A percentile compares a stretch with the other conserved stretches of the same genome.
These are phyloP conservation scores for Peribatodes rhomboidaria DNA, from an alignment of 2,888 invertebrate species.

Conservation along the genomic window DNA sequence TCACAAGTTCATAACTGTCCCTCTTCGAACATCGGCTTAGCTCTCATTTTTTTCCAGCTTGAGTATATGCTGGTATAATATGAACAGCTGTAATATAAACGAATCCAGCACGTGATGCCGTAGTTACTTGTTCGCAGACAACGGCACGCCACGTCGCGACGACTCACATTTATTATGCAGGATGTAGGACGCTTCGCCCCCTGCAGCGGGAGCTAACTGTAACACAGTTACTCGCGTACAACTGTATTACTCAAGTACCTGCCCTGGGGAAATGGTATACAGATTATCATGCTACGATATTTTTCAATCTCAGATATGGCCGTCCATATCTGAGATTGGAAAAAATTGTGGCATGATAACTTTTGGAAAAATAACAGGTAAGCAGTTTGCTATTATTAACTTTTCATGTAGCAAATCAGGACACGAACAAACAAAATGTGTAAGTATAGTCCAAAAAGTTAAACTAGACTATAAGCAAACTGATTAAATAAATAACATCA, in stretches of 20 bases:
- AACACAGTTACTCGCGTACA: background rate
- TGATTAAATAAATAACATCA: no score
- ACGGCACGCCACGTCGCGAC: constrained; percentile 20
- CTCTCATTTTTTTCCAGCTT: constrained; percentile 17
- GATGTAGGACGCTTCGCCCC: constrained; percentile 16
- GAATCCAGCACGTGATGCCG: constrained; percentile 12
- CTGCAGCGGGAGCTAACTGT: background rate
- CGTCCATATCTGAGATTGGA: background rate
- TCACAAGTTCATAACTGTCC: constrained; percentile 6
- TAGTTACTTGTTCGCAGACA: constrained; percentile 8
- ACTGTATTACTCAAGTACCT: background rate
- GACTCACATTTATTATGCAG: constrained; percentile 21
- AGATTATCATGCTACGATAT: background rate
- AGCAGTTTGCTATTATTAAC: no score
- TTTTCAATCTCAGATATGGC: background rate
- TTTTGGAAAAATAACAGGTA: no score
- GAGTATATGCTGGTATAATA: background rate
- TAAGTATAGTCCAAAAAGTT: background rate
- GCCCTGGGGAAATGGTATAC: background rate
- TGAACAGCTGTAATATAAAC: background rate
- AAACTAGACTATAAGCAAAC: no score
- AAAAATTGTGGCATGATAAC: no score
- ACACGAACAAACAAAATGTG: background rate
- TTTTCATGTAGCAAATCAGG: no score
- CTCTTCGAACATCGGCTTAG: background rate